These are phyloP conservation scores for Nemotelus nigrinus DNA, from an alignment of 2,888 invertebrate species.

Conservation along the genomic window DNA sequence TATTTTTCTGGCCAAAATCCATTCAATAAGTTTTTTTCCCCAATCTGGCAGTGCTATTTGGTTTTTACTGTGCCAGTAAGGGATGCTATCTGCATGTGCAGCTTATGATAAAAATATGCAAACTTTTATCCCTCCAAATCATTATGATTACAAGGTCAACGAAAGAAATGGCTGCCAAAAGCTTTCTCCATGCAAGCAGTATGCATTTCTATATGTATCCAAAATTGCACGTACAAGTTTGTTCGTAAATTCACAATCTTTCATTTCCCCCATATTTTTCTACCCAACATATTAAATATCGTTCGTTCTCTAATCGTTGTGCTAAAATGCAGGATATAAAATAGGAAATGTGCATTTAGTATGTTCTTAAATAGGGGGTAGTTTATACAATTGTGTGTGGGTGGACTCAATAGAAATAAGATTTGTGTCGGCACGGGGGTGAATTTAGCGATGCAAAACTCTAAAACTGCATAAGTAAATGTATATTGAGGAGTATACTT, in stretches of 20 bases:
- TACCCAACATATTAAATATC: neutral
- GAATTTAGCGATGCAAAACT: neutral
- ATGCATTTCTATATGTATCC: neutral
- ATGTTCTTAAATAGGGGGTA: too few species aligned
- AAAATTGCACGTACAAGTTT: neutral
- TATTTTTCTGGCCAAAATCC: too few species aligned
- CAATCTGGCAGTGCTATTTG: constrained; percentile 12
- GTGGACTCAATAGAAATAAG: neutral
- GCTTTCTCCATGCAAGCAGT: constrained; percentile 27
- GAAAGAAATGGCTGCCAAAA: constrained; percentile 50
- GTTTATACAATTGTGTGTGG: neutral
- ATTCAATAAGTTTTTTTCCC: neutral
- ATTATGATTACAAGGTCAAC: constrained; percentile 47
- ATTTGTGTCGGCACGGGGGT: neutral
- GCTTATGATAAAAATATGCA: constrained; percentile 7
- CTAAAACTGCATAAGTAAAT: too few species aligned
- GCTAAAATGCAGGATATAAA: neutral
- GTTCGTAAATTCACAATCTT: neutral
- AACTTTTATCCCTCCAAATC: constrained; percentile 25
- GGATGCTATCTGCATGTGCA: constrained; percentile 6
- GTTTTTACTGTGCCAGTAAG: constrained; percentile 30
- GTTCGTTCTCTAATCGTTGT: neutral
- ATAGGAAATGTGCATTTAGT: too few species aligned
- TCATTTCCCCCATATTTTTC: neutral
- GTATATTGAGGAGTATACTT: too few species aligned